Percentiles rank a stretch among this genome's conserved stretches.
Evolutionary conservation across 2,113 vertebrate species (phyloP).

Genomic region (Fulmarus glacialis): DNA sequence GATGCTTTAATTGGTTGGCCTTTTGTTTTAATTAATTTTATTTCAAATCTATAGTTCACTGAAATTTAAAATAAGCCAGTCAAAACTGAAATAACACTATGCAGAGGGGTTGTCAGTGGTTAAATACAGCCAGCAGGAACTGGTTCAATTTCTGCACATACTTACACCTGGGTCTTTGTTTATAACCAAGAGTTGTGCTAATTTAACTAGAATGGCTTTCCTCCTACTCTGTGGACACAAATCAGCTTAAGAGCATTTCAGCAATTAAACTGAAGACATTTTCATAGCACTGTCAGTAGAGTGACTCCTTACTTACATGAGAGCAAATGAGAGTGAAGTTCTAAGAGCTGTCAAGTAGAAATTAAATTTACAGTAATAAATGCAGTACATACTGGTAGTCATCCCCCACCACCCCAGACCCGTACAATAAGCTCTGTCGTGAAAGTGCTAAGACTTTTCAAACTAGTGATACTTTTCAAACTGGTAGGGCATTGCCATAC

Average conservation of each 20-base stretch:
- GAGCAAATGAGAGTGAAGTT: background rate
- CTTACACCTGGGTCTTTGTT: background rate
- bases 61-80: background rate
- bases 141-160: background rate
- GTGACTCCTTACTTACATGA: background rate
- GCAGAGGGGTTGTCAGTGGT: background rate
- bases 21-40: background rate
- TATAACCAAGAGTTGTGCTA: background rate
- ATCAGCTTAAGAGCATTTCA: background rate
- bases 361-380: background rate
- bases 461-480: background rate
- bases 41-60: background rate
- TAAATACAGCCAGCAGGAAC: background rate
- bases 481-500: background rate
- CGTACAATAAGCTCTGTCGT: fast-evolving
- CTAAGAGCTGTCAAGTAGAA: background rate
- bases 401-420: background rate
- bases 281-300: background rate
- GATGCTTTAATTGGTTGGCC: background rate
- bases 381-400: background rate
- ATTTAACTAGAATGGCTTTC: background rate
- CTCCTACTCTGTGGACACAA: background rate
- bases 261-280: background rate
- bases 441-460: background rate
- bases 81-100: background rate